Conservation (phyloP, 2,113 vertebrate species). For the Sprattus sprattus region DNA sequence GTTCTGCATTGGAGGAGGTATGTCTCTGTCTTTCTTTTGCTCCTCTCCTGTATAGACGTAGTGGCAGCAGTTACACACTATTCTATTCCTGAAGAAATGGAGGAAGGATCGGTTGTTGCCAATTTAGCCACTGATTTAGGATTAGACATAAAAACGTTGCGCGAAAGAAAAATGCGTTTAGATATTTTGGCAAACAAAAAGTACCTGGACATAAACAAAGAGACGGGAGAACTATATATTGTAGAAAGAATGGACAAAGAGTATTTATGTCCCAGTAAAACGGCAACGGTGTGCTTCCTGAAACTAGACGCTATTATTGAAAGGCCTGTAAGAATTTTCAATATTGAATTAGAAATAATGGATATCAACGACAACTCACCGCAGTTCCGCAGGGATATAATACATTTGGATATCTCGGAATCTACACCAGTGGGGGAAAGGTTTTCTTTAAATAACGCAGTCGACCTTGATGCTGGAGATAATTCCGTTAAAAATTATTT, state of each 20-base stretch:
- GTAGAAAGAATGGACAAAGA: slow-evolving; percentile 50
- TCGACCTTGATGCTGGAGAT: slow-evolving; percentile 61
- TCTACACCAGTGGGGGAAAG: slow-evolving; percentile 55
- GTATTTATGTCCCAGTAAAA: slow-evolving; percentile 46
- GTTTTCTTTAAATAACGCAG: slow-evolving; percentile 66
- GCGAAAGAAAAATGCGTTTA: slow-evolving; percentile 28
- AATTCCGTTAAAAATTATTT: slow-evolving; percentile 66
- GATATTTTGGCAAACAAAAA: slow-evolving; percentile 35
- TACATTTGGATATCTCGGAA: slow-evolving; percentile 69
- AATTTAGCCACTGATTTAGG: slow-evolving; percentile 38
- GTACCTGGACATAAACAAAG: slow-evolving; percentile 47
- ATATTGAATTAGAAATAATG: slow-evolving; percentile 65
- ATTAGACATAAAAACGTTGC: slow-evolving; percentile 11
- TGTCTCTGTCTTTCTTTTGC: slow-evolving; percentile 12
- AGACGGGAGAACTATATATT: slow-evolving; percentile 42
- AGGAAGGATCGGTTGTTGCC: slow-evolving; percentile 32
- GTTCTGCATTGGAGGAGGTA: slow-evolving; percentile 9
- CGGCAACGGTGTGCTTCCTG: slow-evolving; percentile 51
- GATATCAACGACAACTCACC: slow-evolving; percentile 69
- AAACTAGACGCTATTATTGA: slow-evolving; percentile 75
- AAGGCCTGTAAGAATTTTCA: slow-evolving; percentile 71
- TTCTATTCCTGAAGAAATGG: slow-evolving; percentile 43
- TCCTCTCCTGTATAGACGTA: not conserved
- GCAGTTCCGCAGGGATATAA: slow-evolving; percentile 67
- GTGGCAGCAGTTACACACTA: slow-evolving; percentile 29